A percentile compares a stretch with the other conserved stretches of the same genome.
phyloP scores from a whole-genome alignment of 2,888 invertebrate genomes.

The Coelopa pilipes region DNA sequence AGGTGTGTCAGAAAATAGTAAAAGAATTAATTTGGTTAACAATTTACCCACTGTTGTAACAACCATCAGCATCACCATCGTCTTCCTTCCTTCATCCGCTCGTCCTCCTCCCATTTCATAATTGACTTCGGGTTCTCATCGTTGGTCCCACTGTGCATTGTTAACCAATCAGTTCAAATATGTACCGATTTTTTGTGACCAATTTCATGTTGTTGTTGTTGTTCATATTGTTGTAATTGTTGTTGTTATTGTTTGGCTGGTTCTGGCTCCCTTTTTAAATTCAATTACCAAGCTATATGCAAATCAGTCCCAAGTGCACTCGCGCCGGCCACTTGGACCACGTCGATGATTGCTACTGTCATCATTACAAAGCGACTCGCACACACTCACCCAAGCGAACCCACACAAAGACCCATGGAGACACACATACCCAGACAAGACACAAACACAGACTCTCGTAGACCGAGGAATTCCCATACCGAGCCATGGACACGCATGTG shows the following conservation, averaged over 20 bases:
- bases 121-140: not conserved
- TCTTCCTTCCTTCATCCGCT: too few species aligned
- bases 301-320: slow-evolving; percentile 60
- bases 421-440: not conserved
- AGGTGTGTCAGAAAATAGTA: too few species aligned
- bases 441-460: too few species aligned
- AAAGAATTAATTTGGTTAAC: too few species aligned
- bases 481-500: not conserved
- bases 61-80: too few species aligned
- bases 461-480: too few species aligned
- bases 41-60: too few species aligned
- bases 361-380: slow-evolving; percentile 32
- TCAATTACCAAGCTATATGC: slow-evolving; percentile 62
- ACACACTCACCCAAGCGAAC: not conserved
- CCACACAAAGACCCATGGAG: not conserved
- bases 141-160: slow-evolving; percentile 10
- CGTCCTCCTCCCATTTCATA: too few species aligned
- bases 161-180: slow-evolving; percentile 36
- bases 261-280: slow-evolving; percentile 48
- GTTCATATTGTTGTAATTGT: too few species aligned
- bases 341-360: slow-evolving; percentile 31
- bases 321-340: slow-evolving; percentile 47
- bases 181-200: slow-evolving; percentile 41
- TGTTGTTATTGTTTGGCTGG: not conserved
- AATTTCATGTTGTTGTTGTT: slow-evolving; percentile 10